Evolutionary conservation across 2,797 vertebrate species (phyloP), one percentile per base, ranked within the genome.

Genomic region (Ctenopoma multispine): DNA sequence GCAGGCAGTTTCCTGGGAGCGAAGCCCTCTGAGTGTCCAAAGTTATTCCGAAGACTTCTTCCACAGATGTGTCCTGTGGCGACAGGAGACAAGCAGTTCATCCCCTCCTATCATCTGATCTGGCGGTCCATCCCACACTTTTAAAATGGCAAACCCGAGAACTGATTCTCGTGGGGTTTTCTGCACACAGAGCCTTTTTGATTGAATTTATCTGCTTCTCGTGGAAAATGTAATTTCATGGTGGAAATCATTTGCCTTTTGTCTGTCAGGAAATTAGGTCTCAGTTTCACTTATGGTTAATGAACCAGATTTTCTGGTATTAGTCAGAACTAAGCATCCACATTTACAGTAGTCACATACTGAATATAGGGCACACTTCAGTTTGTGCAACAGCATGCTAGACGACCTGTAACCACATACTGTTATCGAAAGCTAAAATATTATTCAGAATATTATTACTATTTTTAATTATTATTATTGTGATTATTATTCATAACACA

Each of bases 391-490:
- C 60, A 43, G 59, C 65, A 55, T 9, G n/a, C 20, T 17, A 36
- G 49, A 77, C 69, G 51, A 81, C 77, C 67, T 75, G 65, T 60
- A 75, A 79, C 54, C 59, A 59, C 62, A 77, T 29, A 44, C 61
- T 48, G 31, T 46, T 46, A 66, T 17, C n/a, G 23, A 69, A 63
- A 57, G 21, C 38, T 67, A 20, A 71, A 71, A 31, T 24, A 13
- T 57, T 20, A 77, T 75, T 66, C 38, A 67, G 15, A 41, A 59
- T n/a, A n/a, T n/a, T n/a, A n/a, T n/a, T n/a, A n/a, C n/a, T n/a
- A n/a, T n/a, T n/a, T n/a, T n/a, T n/a, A n/a, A n/a, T n/a, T n/a
- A n/a, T n/a, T n/a, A n/a, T n/a, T n/a, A n/a, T n/a, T n/a, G n/a
- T n/a, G n/a, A n/a, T n/a, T n/a, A n/a, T n/a, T n/a, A n/a, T n/a